Percentiles rank a stretch among this genome's conserved stretches.
These are phyloP conservation scores for Drosophila sordidula DNA, from an alignment of 2,888 invertebrate species.

Conservation along the genomic window DNA sequence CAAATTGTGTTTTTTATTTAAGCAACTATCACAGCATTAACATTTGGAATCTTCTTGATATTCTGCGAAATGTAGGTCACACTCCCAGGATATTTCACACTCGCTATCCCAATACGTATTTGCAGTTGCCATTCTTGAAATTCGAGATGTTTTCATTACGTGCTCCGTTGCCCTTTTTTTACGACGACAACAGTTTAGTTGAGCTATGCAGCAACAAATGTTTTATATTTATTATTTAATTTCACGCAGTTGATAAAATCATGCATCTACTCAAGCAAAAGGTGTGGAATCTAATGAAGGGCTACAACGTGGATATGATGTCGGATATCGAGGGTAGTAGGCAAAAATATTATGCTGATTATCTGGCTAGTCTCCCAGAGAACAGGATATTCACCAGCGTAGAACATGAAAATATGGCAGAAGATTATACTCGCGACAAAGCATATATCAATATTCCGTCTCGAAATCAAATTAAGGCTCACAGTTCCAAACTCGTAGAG, in stretches of 20 bases:
- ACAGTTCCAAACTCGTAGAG: constrained; percentile 82
- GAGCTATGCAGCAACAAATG: neutral
- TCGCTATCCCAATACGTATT: constrained; percentile 73
- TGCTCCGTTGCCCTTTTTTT: constrained; percentile 72
- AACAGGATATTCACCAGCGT: neutral
- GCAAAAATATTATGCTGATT: constrained; percentile 67
- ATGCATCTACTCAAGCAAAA: constrained; percentile 72
- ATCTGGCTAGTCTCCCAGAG: constrained; percentile 39
- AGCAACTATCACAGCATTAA: constrained; percentile 50
- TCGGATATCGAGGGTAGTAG: neutral
- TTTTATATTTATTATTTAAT: neutral
- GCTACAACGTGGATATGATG: constrained; percentile 36
- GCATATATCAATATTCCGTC: constrained; percentile 68
- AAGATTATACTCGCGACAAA: constrained; percentile 66
- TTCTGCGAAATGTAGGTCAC: constrained; percentile 77
- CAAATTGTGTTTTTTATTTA: neutral
- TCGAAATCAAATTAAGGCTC: constrained; percentile 81
- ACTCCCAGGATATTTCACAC: constrained; percentile 45
- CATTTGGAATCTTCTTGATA: constrained; percentile 81
- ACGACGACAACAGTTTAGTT: constrained; percentile 78
- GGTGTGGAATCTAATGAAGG: constrained; percentile 67
- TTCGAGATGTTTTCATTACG: constrained; percentile 76
- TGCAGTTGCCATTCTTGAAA: constrained; percentile 82
- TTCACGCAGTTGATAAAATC: constrained; percentile 66
- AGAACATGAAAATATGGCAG: too few species aligned